Evolutionary conservation across 2,113 vertebrate species (phyloP), one percentile per base, ranked within the genome.

Genomic region (Rhineura floridana): DNA sequence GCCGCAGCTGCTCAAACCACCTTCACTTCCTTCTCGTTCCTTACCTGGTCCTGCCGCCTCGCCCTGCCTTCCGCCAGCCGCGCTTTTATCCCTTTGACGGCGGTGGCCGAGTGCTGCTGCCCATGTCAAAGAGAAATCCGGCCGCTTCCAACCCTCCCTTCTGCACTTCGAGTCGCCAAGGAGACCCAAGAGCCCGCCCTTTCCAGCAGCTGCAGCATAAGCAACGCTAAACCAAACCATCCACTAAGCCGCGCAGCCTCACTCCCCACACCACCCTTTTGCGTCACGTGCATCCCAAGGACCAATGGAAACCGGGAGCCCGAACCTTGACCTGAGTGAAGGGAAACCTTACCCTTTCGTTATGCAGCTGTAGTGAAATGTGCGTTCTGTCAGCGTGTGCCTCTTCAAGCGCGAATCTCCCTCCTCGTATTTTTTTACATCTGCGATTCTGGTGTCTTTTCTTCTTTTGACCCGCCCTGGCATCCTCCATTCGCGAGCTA

Each of bases 21-120:
- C 55, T 0, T 17, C n/a, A 25, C 25, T 84, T 44, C 3, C 65
- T 65, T 8, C 44, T 1, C 42, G 52, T 17, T 59, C 78, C 85
- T 94, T 93, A 95, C 96, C 95, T 93, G 78, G 75, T 80, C 82
- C 87, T 39, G 36, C 48, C 46, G 28, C 11, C 85, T 12, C 46
- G 36, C 23, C n/a, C 13, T 1, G 42, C 85, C 91, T 50, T 85
- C 89, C 59, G 76, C 81, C 15, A 13, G 4, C 81, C 63, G 42
- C 65, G 48, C 69, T 78, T 79, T 87, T 89, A 88, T 67, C 73
- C 87, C 89, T 2, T 55, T 78, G 52, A 59, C 86, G 25, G 73
- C 88, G 39, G 42, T 44, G 39, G 15, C 44, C 63, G 17, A 63
- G 39, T 6, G 17, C 52, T 21, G 62, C 87, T 44, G 81, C 55